Conservation (phyloP, 92 coral and sea anemone species). For the Pocillopora grandis region DNA sequence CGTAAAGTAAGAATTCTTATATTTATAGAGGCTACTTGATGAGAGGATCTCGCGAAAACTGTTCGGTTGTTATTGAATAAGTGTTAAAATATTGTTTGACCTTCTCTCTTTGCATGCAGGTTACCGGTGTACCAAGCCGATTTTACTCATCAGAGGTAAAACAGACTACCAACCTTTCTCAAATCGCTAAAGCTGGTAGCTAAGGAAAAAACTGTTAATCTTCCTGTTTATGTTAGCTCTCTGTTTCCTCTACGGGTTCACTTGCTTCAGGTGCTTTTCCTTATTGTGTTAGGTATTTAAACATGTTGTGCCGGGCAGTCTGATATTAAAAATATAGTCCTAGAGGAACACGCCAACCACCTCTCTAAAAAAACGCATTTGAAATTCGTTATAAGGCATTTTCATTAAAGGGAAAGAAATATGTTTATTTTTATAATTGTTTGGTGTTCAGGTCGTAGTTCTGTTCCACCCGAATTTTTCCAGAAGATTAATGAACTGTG, state of each 20-base stretch:
- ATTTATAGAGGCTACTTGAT: slow-evolving; percentile 1
- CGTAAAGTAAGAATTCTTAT: slow-evolving; percentile 7
- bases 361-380: neutral
- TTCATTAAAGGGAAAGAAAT: no score
- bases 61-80: neutral
- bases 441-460: no score
- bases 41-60: slow-evolving; percentile 2
- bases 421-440: no score
- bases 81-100: neutral
- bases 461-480: no score
- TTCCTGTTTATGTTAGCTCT: neutral
- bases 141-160: slow-evolving; percentile 58
- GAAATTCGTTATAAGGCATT: no score
- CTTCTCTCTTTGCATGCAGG: slow-evolving; percentile 21
- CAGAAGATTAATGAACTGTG: neutral
- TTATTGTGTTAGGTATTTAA: neutral
- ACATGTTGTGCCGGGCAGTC: neutral
- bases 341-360: neutral
- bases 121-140: slow-evolving; percentile 31
- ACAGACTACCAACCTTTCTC: neutral
- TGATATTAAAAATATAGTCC: neutral
- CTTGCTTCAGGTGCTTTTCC: neutral
- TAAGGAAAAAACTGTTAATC: neutral
- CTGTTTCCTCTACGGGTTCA: neutral
- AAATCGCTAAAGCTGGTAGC: neutral